These are phyloP conservation scores for Cataglyphis cursor DNA, from an alignment of 2,888 invertebrate genomes.

Conservation along the genomic window DNA sequence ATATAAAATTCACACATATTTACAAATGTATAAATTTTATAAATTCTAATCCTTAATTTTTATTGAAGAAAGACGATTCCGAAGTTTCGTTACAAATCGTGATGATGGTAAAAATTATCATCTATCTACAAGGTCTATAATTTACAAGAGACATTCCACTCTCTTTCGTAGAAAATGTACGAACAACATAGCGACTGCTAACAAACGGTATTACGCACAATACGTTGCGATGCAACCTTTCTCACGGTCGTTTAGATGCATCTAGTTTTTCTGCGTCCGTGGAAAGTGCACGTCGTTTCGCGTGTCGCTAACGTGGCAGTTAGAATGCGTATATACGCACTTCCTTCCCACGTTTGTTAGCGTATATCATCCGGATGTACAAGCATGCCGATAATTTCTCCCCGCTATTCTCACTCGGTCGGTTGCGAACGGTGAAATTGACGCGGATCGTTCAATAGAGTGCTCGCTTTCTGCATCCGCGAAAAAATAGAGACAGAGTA, in stretches of 20 bases:
- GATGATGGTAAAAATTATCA: background rate
- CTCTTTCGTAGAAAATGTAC: background rate
- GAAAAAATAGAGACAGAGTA: constrained; percentile 17
- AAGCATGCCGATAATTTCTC: constrained; percentile 50
- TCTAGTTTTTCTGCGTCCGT: constrained; percentile 52
- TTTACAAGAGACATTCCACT: background rate
- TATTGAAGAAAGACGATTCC: background rate
- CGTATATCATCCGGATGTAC: constrained; percentile 45
- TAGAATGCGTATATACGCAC: constrained; percentile 18
- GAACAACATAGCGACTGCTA: background rate
- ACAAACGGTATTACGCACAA: constrained; percentile 47
- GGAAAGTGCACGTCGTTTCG: constrained; percentile 57
- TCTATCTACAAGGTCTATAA: background rate
- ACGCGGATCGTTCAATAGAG: constrained; percentile 37
- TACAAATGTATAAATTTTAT: background rate
- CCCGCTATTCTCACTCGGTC: constrained; percentile 51
- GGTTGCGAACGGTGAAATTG: constrained; percentile 42
- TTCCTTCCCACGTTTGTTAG: constrained; percentile 67
- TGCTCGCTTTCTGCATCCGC: constrained; percentile 31
- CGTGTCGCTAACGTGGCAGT: constrained; percentile 21
- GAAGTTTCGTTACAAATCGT: background rate
- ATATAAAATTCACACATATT: background rate
- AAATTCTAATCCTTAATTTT: background rate
- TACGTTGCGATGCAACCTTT: constrained; percentile 56
- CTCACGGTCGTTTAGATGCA: constrained; percentile 62